These are phyloP conservation scores for Rhea pennata DNA, from an alignment of 2,113 vertebrate genomes.

Conservation along the genomic window DNA sequence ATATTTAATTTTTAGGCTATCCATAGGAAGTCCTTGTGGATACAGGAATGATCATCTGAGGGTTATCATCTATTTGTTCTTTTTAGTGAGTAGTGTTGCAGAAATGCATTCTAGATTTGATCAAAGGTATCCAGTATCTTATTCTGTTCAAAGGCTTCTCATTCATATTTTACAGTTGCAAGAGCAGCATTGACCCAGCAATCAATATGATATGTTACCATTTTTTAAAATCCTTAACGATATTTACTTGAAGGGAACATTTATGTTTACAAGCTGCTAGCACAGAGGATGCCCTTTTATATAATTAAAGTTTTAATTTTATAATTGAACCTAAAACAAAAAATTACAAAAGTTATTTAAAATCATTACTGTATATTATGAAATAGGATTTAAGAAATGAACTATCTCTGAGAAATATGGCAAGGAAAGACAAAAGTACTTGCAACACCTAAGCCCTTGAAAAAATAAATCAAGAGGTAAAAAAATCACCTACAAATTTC, in stretches of 20 bases:
- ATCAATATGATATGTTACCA: conserved; percentile 43
- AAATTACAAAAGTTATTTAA: neutral
- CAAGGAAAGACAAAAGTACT: neutral
- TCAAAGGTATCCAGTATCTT: conserved; percentile 53
- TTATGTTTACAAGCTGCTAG: neutral
- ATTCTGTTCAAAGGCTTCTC: conserved; percentile 50
- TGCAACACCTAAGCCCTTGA: neutral
- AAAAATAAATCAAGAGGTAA: neutral
- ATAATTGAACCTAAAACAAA: neutral
- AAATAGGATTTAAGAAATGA: neutral
- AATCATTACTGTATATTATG: neutral
- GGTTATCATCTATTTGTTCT: conserved; percentile 62
- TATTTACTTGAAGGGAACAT: neutral
- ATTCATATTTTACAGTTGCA: conserved; percentile 65
- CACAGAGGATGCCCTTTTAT: neutral
- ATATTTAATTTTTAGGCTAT: neutral
- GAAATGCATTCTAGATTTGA: conserved; percentile 50
- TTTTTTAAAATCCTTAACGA: neutral
- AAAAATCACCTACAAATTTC: neutral
- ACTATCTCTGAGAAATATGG: rapidly evolving
- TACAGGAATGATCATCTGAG: neutral
- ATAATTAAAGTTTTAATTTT: neutral
- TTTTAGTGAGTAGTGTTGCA: conserved; percentile 27
- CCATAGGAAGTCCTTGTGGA: neutral
- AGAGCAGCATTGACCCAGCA: conserved; percentile 37